Evolutionary conservation across 2,797 vertebrate genomes (phyloP).

Genomic region (Phyllotis vaccarum): DNA sequence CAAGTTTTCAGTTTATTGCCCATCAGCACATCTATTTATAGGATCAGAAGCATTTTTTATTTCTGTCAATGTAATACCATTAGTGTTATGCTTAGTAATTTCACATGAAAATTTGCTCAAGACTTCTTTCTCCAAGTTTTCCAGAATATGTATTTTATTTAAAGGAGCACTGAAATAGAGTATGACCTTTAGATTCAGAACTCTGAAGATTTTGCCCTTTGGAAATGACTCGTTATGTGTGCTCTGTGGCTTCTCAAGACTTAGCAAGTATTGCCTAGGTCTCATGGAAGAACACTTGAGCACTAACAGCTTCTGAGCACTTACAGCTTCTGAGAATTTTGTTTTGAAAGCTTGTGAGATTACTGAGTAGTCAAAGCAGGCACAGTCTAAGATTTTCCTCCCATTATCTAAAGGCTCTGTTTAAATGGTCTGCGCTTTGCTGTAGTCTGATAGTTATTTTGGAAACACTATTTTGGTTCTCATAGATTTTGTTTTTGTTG

Average conservation of each 20-base stretch:
- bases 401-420: background rate
- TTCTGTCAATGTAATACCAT: background rate
- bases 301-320: no score
- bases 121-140: background rate
- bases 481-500: background rate
- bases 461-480: background rate
- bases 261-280: background rate
- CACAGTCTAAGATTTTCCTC: background rate
- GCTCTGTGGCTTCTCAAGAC: background rate
- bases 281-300: background rate
- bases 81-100: slow-evolving; percentile 38
- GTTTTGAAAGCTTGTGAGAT: background rate
- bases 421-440: background rate
- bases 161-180: background rate
- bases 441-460: background rate
- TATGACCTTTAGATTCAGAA: background rate
- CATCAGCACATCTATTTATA: background rate
- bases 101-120: background rate
- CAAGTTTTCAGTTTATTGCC: background rate
- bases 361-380: background rate
- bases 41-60: background rate
- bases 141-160: slow-evolving; percentile 6
- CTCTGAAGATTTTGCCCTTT: slow-evolving; percentile 46
- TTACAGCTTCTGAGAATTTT: background rate
- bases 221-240: slow-evolving; percentile 22